Base-by-base conservation (phyloP, 2,113 vertebrate genomes). In the Myrmecophaga tridactyla region DNA sequence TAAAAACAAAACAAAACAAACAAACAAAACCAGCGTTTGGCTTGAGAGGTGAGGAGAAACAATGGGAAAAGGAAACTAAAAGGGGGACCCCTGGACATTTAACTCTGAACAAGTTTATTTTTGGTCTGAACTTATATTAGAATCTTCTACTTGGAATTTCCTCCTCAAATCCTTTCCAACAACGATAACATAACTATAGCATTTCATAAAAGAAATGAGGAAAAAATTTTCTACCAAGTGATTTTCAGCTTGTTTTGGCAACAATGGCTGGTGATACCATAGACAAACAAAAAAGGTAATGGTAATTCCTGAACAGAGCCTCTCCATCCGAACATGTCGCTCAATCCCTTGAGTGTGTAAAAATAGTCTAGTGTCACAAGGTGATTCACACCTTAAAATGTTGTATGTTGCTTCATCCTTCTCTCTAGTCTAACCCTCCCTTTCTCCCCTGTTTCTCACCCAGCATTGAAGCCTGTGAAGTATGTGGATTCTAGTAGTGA, bases 311-410 rank as follows among this genome's bases (percentile, higher is more conserved):
- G 46, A 62, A 1, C 0, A 96, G 15, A 92, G 62, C 39, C 41
- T 88, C 90, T 84, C 92, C 78, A 89, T 92, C 84, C 82, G 72
- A 75, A 96, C 53, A 94, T 83, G 96, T 87, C 41, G 91, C 46
- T 62, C 58, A 53, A n/a, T 97, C 95, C 88, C 92, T 51, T 31
- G 48, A 87, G 88, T 60, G 85, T 87, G 29, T 93, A 95, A 98
- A 97, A 98, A 97, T 84, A 96, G 83, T 46, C 82, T 72, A 63
- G 60, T 89, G 90, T 75, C 20, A 78, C 90, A 92, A 86, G 94
- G 81, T 95, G 91, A 94, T 72, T 92, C 0, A 90, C 96, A 46
- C 92, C 92, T 96, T 82, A 81, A 70, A 90, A 86, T 87, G 78
- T 90, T 94, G 90, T 84, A 81, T 27, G 4, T 43, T 77, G 31